Evolutionary conservation across 2,113 vertebrate genomes (phyloP).

Genomic region (Corvus moneduloides): DNA sequence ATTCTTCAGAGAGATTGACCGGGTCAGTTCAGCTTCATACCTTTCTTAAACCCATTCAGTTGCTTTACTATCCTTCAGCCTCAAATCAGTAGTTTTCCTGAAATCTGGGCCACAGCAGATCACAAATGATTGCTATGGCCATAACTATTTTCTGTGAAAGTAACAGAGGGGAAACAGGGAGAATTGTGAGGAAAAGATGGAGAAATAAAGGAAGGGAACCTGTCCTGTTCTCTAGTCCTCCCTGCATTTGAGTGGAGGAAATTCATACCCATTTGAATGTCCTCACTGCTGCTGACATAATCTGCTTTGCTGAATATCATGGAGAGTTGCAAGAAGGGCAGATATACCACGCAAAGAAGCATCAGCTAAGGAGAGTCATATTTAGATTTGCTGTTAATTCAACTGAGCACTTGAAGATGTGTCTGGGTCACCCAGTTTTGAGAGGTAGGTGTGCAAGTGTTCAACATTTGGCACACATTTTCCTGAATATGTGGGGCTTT

Average conservation of each 20-base stretch:
- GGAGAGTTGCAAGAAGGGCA: not conserved
- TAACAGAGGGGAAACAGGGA: not conserved
- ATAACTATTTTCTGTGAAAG: not conserved
- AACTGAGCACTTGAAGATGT: not conserved
- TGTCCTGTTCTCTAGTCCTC: not conserved
- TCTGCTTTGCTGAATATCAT: not conserved
- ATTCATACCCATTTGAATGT: not conserved
- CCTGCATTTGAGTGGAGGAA: not conserved
- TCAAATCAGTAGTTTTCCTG: not conserved
- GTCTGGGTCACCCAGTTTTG: slow-evolving; percentile 33
- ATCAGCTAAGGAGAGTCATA: not conserved
- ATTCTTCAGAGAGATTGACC: not conserved
- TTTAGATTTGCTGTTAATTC: not conserved
- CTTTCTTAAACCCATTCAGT: not conserved
- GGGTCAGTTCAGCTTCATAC: not conserved
- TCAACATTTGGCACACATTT: not conserved
- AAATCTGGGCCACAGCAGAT: not conserved
- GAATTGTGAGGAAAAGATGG: not conserved
- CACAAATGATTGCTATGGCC: not conserved
- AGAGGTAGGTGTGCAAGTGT: not conserved
- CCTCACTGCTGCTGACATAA: not conserved
- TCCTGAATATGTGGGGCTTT: not conserved
- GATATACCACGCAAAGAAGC: not conserved
- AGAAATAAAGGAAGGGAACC: not conserved
- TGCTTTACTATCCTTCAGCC: not conserved